Conservation (phyloP, 1,140 invertebrate genomes). For the Nephotettix cincticeps region DNA sequence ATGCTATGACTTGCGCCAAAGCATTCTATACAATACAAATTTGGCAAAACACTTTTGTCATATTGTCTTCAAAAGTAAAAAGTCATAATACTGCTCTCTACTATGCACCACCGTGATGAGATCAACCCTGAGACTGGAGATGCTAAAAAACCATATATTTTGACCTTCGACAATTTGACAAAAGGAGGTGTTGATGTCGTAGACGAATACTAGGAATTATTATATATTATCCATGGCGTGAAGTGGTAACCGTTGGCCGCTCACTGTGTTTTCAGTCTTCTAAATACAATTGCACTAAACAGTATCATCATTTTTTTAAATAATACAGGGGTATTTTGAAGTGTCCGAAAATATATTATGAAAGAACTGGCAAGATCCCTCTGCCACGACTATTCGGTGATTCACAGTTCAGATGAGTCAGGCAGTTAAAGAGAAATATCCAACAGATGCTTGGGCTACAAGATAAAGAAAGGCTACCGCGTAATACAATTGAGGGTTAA, state of each 20-base stretch:
- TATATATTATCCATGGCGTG: constrained; percentile 35
- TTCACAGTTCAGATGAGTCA: neutral
- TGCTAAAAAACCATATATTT: constrained; percentile 43
- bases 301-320: no score
- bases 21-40: constrained; percentile 40
- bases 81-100: constrained; percentile 2
- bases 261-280: constrained; percentile 34
- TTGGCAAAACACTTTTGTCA: constrained; percentile 25
- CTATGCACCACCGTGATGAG: constrained; percentile 14
- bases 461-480: no score
- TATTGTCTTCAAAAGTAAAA: constrained; percentile 3
- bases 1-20: constrained; percentile 41
- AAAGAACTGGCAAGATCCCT: neutral
- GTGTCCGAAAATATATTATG: no score
- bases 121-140: constrained; percentile 35
- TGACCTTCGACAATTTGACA: constrained; percentile 45
- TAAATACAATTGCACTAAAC: no score
- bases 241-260: constrained; percentile 39
- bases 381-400: neutral
- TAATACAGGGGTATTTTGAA: no score
- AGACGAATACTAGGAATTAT: constrained; percentile 41
- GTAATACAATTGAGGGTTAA: no score
- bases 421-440: neutral
- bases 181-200: constrained; percentile 47
- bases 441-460: neutral